Evolutionary conservation across 2,888 invertebrate genomes (phyloP).

Genomic region (Digitonthophagus gazella): DNA sequence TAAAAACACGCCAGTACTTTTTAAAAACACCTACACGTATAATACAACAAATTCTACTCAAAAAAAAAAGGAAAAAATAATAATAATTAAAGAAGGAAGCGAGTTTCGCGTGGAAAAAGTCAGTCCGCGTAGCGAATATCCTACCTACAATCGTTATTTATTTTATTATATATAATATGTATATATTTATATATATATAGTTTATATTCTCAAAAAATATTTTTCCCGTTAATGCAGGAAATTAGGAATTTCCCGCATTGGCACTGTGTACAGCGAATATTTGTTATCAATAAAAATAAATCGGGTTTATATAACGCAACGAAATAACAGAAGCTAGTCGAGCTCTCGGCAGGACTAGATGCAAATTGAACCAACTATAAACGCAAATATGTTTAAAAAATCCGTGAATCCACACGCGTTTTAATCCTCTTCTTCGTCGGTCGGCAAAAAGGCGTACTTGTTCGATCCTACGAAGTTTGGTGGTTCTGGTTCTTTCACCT

Average conservation of each 20-base stretch:
- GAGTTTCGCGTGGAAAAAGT: neutral
- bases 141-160: neutral
- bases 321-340: neutral
- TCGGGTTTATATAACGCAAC: slow-evolving; percentile 29
- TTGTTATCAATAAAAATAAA: slow-evolving; percentile 22
- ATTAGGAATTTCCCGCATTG: slow-evolving; percentile 31
- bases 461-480: slow-evolving; percentile 77
- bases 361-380: slow-evolving; percentile 29
- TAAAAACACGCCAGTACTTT: slow-evolving; percentile 15
- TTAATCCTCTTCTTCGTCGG: slow-evolving; percentile 47
- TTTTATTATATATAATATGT: neutral
- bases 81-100: neutral
- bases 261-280: slow-evolving; percentile 37
- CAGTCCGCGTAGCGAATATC: slow-evolving; percentile 4
- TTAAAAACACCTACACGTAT: slow-evolving; percentile 9
- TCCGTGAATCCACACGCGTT: slow-evolving; percentile 21
- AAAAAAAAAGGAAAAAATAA: slow-evolving; percentile 18
- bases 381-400: slow-evolving; percentile 26
- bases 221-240: slow-evolving; percentile 33
- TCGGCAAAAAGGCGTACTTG: slow-evolving; percentile 72
- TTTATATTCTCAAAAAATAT: slow-evolving; percentile 27
- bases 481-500: slow-evolving; percentile 69
- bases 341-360: slow-evolving; percentile 31
- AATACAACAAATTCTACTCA: slow-evolving; percentile 10
- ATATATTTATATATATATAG: slow-evolving; percentile 2